phyloP scores from a whole-genome alignment of 2,888 invertebrate genomes.

The Pegoplata infirma region DNA sequence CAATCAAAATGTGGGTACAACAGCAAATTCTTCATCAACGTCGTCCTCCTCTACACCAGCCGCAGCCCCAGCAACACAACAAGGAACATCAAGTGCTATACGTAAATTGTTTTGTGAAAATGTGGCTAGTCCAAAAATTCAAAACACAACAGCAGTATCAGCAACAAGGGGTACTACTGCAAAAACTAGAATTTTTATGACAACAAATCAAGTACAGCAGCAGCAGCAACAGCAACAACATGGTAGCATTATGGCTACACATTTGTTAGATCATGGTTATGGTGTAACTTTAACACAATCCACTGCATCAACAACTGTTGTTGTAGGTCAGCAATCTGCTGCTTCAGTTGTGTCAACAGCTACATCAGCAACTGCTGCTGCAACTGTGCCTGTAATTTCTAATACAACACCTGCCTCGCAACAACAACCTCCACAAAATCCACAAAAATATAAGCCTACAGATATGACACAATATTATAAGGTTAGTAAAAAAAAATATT shows the following conservation, averaged over 20 bases:
- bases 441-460: constrained; percentile 73
- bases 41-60: constrained; percentile 42
- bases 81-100: constrained; percentile 66
- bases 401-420: constrained; percentile 62
- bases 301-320: constrained; percentile 79
- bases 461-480: constrained; percentile 77
- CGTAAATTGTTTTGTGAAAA: constrained; percentile 70
- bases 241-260: constrained; percentile 73
- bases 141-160: constrained; percentile 35
- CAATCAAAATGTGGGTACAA: constrained; percentile 57
- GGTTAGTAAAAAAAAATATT: constrained; percentile 66
- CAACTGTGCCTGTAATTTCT: constrained; percentile 56
- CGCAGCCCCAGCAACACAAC: constrained; percentile 50
- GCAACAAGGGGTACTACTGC: constrained; percentile 37
- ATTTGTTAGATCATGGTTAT: constrained; percentile 92
- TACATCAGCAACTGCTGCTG: constrained; percentile 55
- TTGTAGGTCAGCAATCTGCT: constrained; percentile 53
- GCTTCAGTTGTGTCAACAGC: constrained; percentile 43
- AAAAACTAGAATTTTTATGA: constrained; percentile 56
- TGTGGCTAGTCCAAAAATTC: constrained; percentile 46
- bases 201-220: constrained; percentile 42
- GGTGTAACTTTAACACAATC: constrained; percentile 83
- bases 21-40: constrained; percentile 30
- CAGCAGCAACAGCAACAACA: constrained; percentile 32
- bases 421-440: constrained; percentile 62